Evolutionary conservation across 1,140 invertebrate species (phyloP), one percentile per base, ranked within the genome.

Genomic region (Ceratosolen fusciceps): DNA sequence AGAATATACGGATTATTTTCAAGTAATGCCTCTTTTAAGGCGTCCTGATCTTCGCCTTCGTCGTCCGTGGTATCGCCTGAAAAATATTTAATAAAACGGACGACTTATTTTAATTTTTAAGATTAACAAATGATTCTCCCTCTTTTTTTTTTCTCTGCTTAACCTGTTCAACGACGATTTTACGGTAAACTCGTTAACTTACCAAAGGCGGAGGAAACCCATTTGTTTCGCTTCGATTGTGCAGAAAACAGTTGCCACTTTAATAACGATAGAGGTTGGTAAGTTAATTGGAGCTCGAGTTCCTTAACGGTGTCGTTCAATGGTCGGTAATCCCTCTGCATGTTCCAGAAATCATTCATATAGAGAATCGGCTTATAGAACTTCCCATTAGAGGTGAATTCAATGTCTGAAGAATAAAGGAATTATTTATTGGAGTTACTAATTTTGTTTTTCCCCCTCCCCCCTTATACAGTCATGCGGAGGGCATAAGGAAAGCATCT

Each of bases 271-370:
- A 99, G 88, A 3, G 98, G 98, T 86, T 97, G 95, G 89, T 94
- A 98, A n/a, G 96, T 99, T 74, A 99, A 84, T 60, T 93, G 91
- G 14, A 97, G 89, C 65, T 93, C 91, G 9, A 96, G 88, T 87
- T 93, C 93, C 84, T 94, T 92, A 21, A 94, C 91, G 14, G 96
- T 96, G 56, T 96, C 91, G 90, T 99, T 99, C 56, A 99, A 94
- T 1, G 98, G 97, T 81, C 94, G 93, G 91, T 99, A 99, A 85
- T 99, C 99, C 81, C 95, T 92, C 86, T 97, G 94, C 91, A 99
- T 94, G 89, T 99, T 99, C 98, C 98, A 99, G 88, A 98, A 99
- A 84, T 99, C 97, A 92, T 99, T 99, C 29, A 96, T 92, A 87
- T 96, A 99, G n/a, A 99, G 86, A 43, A 98, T 95, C 37, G 99